Base-by-base conservation (phyloP, 2,113 vertebrate species). In the Cochlearius cochlearius region DNA sequence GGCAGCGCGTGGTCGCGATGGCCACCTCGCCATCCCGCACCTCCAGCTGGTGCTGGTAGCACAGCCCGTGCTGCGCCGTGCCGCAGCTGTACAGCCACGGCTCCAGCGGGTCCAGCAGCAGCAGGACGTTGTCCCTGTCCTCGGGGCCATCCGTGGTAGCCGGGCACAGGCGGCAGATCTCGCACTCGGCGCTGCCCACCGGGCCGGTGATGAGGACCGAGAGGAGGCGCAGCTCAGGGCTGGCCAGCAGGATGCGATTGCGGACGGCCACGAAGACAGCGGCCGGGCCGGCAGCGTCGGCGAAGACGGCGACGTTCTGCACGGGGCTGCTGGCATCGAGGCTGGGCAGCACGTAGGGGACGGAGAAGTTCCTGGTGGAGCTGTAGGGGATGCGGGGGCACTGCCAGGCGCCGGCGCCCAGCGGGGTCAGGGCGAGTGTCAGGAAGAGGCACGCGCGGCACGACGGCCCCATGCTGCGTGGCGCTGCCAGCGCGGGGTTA, bases 81-180 rank as follows among this genome's bases (percentile, higher is more conserved):
- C 99, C 98, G 39, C 99, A 99, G 45, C 98, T 99, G 95, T 99
- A 98, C 81, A 99, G 97, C 88, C 98, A 98, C 0, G 98, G 98
- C 58, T 99, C 98, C 72, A 94, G 96, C 0, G 98, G 98, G 76
- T 99, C 99, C 92, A 99, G 72, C 79, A 99, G 96, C 93, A 99
- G 90, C 72, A 99, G 97, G 86, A 98, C 43, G 3, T 98, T 99
- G 95, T 99, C 98, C 4, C 96, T 99, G 95, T 99, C 98, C 88
- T 98, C 97, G 1, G 81, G 62, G 81, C 39, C 84, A 53, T 74
- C 98, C 0, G 4, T 8, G 10, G 62, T 29, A 50, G 9, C 36
- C 0, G 69, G 86, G 41, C 47, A 97, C 22, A 43, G 79, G 82
- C 0, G 68, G 50, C 99, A 99, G 47, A 99, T 98, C 38, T 97